Percentiles rank a stretch among this genome's conserved stretches.
Conservation (phyloP, 2,113 vertebrate species). For the Dryoscopus gambensis region DNA sequence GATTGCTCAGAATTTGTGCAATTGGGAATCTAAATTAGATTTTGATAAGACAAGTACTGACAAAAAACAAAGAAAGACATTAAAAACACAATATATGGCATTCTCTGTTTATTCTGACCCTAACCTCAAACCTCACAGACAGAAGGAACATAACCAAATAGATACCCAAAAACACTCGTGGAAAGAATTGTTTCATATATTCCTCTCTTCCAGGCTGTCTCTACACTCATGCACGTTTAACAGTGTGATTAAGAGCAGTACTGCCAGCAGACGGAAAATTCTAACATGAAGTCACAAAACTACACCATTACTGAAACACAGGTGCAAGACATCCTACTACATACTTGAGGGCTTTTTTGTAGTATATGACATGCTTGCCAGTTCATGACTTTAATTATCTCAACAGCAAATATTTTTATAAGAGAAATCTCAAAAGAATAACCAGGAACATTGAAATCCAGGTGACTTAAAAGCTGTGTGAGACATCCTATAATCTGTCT, state of each 20-base stretch:
- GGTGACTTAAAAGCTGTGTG: background rate
- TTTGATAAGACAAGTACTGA: background rate
- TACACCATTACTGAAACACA: background rate
- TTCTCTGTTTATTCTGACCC: background rate
- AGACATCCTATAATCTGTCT: background rate
- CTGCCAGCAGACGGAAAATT: background rate
- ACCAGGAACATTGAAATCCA: background rate
- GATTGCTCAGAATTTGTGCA: background rate
- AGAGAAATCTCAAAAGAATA: background rate
- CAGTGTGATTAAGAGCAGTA: background rate
- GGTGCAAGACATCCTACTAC: background rate
- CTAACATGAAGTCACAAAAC: background rate
- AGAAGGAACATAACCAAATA: background rate
- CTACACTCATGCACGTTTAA: background rate
- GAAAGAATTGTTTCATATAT: background rate
- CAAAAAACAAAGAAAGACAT: background rate
- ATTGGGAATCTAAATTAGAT: background rate
- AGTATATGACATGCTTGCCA: too few relatives aligned
- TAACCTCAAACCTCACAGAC: background rate
- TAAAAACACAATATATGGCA: background rate
- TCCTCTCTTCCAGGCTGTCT: background rate
- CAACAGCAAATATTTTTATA: background rate
- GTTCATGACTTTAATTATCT: background rate
- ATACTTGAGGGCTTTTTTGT: background rate
- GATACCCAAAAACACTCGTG: background rate